A percentile compares a stretch with the other conserved stretches of the same genome.
These are phyloP conservation scores for Lasioglossum zephyrum DNA, from an alignment of 2,888 invertebrate genomes.

Conservation along the genomic window DNA sequence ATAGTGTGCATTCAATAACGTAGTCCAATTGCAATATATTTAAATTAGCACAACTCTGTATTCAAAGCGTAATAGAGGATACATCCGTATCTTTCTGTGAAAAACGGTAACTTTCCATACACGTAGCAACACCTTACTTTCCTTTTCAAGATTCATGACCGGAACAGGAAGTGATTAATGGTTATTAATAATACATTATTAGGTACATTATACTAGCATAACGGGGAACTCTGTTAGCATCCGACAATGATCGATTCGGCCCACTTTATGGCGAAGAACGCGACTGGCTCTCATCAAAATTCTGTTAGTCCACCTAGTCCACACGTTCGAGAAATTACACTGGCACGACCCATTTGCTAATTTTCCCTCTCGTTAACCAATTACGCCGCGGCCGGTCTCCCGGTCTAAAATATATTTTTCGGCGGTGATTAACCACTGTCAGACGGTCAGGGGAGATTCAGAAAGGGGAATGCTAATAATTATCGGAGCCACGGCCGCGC, in stretches of 20 bases:
- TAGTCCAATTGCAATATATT: too few species aligned
- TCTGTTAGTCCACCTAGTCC: slow-evolving; percentile 30
- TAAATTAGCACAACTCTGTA: too few species aligned
- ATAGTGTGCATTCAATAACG: too few species aligned
- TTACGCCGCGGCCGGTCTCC: slow-evolving; percentile 48
- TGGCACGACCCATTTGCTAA: slow-evolving; percentile 59
- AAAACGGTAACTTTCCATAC: neutral
- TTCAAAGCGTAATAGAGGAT: neutral
- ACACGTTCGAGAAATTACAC: slow-evolving; percentile 46
- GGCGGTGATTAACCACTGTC: slow-evolving; percentile 41
- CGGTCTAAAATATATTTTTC: slow-evolving; percentile 39
- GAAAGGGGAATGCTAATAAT: slow-evolving; percentile 22
- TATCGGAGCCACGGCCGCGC: neutral
- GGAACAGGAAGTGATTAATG: neutral
- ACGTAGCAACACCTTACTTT: neutral
- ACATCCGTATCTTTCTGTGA: neutral
- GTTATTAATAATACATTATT: neutral
- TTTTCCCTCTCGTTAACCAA: slow-evolving; percentile 65
- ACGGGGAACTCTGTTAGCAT: neutral
- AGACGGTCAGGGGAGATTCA: neutral
- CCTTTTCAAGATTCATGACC: neutral
- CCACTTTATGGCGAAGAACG: slow-evolving; percentile 28
- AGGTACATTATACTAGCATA: neutral
- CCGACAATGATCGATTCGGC: neutral
- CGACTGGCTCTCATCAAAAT: slow-evolving; percentile 49